A percentile compares a stretch with the other conserved stretches of the same genome.
Evolutionary conservation across 1,140 invertebrate genomes (phyloP).

Genomic region (Drosophila tristis): DNA sequence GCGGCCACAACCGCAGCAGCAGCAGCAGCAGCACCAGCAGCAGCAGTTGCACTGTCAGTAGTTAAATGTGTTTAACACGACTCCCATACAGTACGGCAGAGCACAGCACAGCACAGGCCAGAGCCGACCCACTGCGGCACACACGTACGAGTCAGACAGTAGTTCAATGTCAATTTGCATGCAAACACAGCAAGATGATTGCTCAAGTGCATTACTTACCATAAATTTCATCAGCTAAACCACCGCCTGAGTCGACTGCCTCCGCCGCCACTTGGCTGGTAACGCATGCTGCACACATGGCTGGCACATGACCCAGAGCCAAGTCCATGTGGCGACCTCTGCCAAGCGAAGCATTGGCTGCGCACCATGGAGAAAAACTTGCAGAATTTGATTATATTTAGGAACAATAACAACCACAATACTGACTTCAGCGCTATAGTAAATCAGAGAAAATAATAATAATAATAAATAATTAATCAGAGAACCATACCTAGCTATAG

Average conservation of each 20-base stretch:
- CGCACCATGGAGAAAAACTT: not conserved
- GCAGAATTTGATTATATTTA: not conserved
- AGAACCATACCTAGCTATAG: too few relatives aligned
- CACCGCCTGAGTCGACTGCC: not conserved
- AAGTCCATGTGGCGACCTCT: constrained; percentile 53
- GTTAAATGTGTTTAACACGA: constrained; percentile 56
- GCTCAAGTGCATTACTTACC: constrained; percentile 64
- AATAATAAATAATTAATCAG: too few relatives aligned
- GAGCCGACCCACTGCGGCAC: not conserved
- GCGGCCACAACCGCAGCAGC: constrained; percentile 23
- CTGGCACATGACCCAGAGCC: constrained; percentile 21
- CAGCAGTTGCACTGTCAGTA: constrained; percentile 1
- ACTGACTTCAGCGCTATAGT: too few relatives aligned
- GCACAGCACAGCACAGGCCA: not conserved
- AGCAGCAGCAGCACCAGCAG: too few relatives aligned
- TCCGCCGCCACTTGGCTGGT: constrained; percentile 3
- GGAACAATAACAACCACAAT: not conserved
- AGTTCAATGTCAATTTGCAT: constrained; percentile 74
- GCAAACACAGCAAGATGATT: constrained; percentile 54
- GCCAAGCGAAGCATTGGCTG: not conserved
- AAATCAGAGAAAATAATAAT: too few relatives aligned
- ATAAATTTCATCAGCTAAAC: constrained; percentile 48
- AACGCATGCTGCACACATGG: constrained; percentile 40
- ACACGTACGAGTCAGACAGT: constrained; percentile 26
- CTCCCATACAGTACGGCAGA: constrained; percentile 20